Evolutionary conservation across 2,888 invertebrate species (phyloP).

Genomic region (Maniola hyperantus): DNA sequence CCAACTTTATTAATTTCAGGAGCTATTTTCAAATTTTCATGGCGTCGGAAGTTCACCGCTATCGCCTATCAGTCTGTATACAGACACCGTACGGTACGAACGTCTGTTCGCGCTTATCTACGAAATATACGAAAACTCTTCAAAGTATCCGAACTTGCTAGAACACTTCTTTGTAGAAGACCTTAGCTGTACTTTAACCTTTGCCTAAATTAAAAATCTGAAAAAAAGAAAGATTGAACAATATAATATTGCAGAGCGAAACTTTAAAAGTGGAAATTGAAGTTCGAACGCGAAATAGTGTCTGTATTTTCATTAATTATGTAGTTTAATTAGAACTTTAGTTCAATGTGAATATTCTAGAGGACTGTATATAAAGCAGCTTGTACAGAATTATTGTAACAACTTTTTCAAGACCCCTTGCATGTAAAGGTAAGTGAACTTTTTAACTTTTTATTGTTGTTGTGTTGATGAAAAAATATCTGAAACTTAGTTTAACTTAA

Average conservation of each 20-base stretch:
- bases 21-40: conserved; percentile 25
- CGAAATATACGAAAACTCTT: conserved; percentile 6
- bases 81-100: conserved; percentile 33
- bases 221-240: conserved; percentile 9
- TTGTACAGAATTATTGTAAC: background rate
- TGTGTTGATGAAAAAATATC: no score
- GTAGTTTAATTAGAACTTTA: background rate
- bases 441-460: background rate
- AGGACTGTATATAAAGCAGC: conserved; percentile 1
- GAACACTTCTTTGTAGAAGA: background rate
- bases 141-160: conserved; percentile 23
- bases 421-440: conserved; percentile 8
- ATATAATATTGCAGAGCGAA: background rate
- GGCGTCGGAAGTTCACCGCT: conserved; percentile 25
- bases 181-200: background rate
- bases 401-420: background rate
- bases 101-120: conserved; percentile 22
- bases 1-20: conserved; percentile 23
- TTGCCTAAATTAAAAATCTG: background rate
- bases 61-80: conserved; percentile 33
- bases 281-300: conserved; percentile 14
- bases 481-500: no score
- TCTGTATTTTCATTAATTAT: background rate
- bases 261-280: conserved; percentile 8
- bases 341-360: background rate